phyloP scores from a whole-genome alignment of 2,888 invertebrate genomes.

The Ptychoptera albimana region DNA sequence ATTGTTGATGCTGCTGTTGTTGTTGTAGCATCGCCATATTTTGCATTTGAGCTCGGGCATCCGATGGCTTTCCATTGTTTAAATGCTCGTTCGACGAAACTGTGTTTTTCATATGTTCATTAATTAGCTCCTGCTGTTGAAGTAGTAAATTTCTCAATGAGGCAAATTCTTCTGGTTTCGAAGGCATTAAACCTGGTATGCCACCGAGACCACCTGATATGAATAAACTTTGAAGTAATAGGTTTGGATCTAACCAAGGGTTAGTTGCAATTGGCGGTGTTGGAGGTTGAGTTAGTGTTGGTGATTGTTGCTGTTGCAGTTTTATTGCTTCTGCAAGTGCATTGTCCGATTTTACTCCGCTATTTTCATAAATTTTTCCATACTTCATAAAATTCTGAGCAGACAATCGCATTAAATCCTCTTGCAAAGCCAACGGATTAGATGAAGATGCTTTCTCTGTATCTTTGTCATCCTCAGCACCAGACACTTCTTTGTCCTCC shows the following conservation, averaged over 20 bases:
- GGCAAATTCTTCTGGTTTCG: conserved; percentile 12
- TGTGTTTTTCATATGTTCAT: conserved; percentile 10
- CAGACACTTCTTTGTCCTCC: conserved; percentile 33
- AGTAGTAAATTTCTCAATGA: conserved; percentile 12
- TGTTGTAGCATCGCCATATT: conserved; percentile 19
- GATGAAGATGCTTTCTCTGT: conserved; percentile 37
- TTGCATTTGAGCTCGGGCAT: conserved; percentile 19
- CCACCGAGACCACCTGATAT: conserved; percentile 18
- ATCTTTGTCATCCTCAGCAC: conserved; percentile 42
- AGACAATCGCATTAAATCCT: conserved; percentile 41
- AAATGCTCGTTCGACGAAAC: conserved; percentile 13
- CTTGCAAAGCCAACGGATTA: conserved; percentile 38
- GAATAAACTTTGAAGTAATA: conserved; percentile 24
- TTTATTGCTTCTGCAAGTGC: background rate
- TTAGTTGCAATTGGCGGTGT: conserved; percentile 13
- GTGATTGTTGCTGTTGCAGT: conserved; percentile 18
- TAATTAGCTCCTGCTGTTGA: conserved; percentile 15
- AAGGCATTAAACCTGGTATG: conserved; percentile 8
- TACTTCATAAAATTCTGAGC: conserved; percentile 13
- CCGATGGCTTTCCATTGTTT: conserved; percentile 17
- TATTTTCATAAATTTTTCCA: background rate
- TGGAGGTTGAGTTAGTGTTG: conserved; percentile 18
- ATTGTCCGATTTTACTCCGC: background rate
- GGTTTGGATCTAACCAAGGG: conserved; percentile 19
- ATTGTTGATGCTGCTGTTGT: conserved; percentile 11